These are phyloP conservation scores for Pristionchus maxplancki DNA, from an alignment of 2,888 invertebrate species.

Conservation along the genomic window DNA sequence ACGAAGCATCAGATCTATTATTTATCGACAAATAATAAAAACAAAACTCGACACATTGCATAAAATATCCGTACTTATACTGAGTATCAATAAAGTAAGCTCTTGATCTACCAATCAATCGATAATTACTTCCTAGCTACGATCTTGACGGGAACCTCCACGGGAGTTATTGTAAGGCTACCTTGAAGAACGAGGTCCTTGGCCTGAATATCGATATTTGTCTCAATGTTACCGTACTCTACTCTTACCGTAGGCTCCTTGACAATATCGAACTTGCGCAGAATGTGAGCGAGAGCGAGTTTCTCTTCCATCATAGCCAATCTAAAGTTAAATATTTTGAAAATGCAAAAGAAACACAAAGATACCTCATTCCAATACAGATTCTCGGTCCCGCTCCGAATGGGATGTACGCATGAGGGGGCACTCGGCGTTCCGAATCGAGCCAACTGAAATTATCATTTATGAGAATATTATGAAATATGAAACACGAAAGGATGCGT, in stretches of 20 bases:
- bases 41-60: too few species aligned
- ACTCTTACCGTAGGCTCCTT: neutral
- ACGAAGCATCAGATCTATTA: too few species aligned
- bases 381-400: conserved; percentile 49
- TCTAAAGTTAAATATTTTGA: neutral
- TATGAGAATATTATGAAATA: too few species aligned
- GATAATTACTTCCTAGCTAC: conserved; percentile 12
- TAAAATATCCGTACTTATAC: neutral
- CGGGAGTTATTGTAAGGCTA: neutral
- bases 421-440: conserved; percentile 20
- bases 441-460: conserved; percentile 65
- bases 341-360: neutral
- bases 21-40: too few species aligned
- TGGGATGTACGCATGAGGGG: conserved; percentile 30
- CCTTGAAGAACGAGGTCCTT: neutral
- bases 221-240: neutral
- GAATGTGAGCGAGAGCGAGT: conserved; percentile 36
- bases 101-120: neutral
- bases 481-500: conserved; percentile 61
- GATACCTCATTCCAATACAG: conserved; percentile 28
- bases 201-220: neutral
- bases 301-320: conserved; percentile 50
- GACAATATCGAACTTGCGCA: conserved; percentile 16
- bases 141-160: conserved; percentile 29
- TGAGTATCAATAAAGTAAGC: neutral